Conservation (phyloP, 2,113 vertebrate genomes). For the Mandrillus leucophaeus region DNA sequence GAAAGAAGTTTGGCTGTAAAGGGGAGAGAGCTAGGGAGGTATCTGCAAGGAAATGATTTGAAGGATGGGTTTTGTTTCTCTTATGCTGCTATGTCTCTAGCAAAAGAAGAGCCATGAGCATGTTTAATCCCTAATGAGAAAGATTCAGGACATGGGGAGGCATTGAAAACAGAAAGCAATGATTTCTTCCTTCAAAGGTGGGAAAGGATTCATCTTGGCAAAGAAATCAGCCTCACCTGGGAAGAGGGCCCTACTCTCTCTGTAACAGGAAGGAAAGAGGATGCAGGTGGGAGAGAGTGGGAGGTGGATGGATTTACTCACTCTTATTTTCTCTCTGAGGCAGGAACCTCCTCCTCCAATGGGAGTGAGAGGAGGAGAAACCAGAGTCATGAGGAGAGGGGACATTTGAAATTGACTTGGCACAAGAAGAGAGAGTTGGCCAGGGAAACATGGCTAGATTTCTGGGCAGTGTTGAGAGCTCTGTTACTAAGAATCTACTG, state of each 20-base stretch:
- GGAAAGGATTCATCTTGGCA: background rate
- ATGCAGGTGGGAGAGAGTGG: fast-evolving
- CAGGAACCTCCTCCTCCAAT: background rate
- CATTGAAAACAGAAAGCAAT: background rate
- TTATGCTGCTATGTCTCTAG: background rate
- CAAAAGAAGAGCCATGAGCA: background rate
- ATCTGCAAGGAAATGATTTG: background rate
- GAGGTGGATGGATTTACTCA: background rate
- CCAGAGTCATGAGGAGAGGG: no score
- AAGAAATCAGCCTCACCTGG: background rate
- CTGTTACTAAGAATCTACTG: background rate
- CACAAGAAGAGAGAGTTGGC: background rate
- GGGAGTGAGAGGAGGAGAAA: background rate
- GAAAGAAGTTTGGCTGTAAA: background rate
- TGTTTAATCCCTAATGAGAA: background rate
- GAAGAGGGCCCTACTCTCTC: background rate
- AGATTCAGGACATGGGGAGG: background rate
- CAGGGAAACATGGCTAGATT: no score
- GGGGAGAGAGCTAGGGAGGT: background rate
- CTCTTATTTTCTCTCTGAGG: background rate
- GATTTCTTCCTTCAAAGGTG: background rate
- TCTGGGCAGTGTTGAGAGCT: fast-evolving
- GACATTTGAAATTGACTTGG: background rate
- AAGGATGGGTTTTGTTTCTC: background rate
- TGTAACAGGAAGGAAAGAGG: background rate